These are phyloP conservation scores for Drosophila pectinifera DNA, from an alignment of 1,140 invertebrate genomes.

Conservation along the genomic window DNA sequence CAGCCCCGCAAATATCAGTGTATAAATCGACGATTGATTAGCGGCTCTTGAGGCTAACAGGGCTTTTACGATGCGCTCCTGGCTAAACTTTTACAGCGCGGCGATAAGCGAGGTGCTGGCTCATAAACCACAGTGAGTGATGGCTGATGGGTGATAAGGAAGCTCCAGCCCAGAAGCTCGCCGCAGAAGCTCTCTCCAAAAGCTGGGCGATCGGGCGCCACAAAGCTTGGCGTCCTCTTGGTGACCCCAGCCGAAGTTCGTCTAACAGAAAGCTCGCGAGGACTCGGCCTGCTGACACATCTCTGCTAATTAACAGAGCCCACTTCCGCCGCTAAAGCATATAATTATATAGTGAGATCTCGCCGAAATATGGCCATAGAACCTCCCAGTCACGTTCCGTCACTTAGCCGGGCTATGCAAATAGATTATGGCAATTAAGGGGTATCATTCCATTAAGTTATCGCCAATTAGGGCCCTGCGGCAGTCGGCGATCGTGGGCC, in stretches of 20 bases:
- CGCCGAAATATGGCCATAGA: slow-evolving; percentile 5
- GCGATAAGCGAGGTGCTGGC: slow-evolving; percentile 1
- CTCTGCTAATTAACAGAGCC: slow-evolving; percentile 30
- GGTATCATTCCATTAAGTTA: slow-evolving; percentile 1
- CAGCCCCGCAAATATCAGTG: slow-evolving; percentile 11
- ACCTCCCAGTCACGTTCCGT: slow-evolving; percentile 33
- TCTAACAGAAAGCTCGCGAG: slow-evolving; percentile 4
- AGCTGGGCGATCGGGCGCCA: slow-evolving; percentile 3
- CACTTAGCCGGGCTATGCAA: slow-evolving; percentile 34
- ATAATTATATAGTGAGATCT: slow-evolving; percentile 8
- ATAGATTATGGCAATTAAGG: slow-evolving; percentile 28
- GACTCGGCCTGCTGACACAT: no score
- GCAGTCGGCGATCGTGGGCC: slow-evolving; percentile 28
- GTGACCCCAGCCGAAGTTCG: not conserved
- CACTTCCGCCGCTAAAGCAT: slow-evolving; percentile 28
- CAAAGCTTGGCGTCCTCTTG: not conserved
- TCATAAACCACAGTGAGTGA: not conserved
- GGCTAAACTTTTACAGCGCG: slow-evolving; percentile 18
- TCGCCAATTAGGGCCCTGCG: slow-evolving; percentile 26
- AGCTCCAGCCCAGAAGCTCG: not conserved
- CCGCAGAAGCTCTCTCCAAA: not conserved
- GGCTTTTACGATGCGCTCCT: slow-evolving; percentile 32
- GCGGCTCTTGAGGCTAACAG: slow-evolving; percentile 32
- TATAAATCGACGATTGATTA: slow-evolving; percentile 51
- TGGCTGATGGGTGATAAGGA: slow-evolving; percentile 19